Conservation (phyloP, 92 coral and sea anemone genomes). For the Paragorgia papillata region DNA sequence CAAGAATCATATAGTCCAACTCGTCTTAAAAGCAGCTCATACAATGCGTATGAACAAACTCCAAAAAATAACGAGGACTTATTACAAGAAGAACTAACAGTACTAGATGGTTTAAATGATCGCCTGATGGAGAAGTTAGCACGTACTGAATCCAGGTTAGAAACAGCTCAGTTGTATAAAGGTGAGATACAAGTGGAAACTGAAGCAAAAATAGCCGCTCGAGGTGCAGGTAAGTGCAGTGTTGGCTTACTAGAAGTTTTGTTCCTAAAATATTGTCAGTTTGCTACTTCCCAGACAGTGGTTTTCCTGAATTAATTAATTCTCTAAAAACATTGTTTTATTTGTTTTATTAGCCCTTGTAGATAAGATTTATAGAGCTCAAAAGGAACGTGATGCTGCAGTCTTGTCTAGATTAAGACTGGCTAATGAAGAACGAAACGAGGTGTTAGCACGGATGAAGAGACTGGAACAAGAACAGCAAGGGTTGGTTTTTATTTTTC, state of each 20-base stretch:
- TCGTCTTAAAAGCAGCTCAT: background rate
- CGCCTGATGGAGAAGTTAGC: slow-evolving; percentile 87
- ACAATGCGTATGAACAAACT: background rate
- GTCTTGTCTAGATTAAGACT: slow-evolving; percentile 81
- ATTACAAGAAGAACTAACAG: slow-evolving; percentile 20
- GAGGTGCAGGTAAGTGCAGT: slow-evolving; percentile 77
- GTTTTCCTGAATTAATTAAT: background rate
- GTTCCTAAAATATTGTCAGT: background rate
- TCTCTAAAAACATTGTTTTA: too few relatives aligned
- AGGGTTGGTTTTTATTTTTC: slow-evolving; percentile 46
- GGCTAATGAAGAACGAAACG: slow-evolving; percentile 84
- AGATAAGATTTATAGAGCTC: slow-evolving; percentile 95
- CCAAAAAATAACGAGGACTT: slow-evolving; percentile 15
- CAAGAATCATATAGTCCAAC: slow-evolving; percentile 17
- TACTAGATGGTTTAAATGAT: slow-evolving; percentile 30
- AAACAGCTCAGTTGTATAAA: slow-evolving; percentile 78
- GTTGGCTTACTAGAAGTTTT: background rate
- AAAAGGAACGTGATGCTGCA: slow-evolving; percentile 93
- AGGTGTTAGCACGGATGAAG: slow-evolving; percentile 74
- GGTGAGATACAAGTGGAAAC: slow-evolving; percentile 80
- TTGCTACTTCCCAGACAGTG: too few relatives aligned
- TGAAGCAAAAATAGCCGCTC: slow-evolving; percentile 89
- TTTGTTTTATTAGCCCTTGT: slow-evolving; percentile 72
- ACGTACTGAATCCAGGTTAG: slow-evolving; percentile 85
- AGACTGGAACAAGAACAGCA: slow-evolving; percentile 88